Evolutionary conservation across 2,113 vertebrate genomes (phyloP), one percentile per base, ranked within the genome.

Genomic region (Lanius collurio): DNA sequence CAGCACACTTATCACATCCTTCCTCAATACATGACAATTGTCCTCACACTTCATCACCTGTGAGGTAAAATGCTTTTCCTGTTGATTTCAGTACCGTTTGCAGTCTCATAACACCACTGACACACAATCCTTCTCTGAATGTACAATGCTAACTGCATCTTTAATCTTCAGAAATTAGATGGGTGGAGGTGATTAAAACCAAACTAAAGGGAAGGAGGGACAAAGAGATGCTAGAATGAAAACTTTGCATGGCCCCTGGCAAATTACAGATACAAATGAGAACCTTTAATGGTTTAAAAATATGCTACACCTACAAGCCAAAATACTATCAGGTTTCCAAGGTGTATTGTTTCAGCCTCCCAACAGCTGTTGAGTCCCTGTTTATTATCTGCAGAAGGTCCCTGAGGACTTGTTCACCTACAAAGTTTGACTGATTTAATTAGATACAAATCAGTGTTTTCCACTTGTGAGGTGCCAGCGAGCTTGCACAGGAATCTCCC

Each of bases 371-470:
- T 62, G 50, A 53, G 9, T 50, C 39, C 55, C 27, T 55, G 31
- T 57, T 92, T 49, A 79, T 87, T 83, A 76, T 71, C 87, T 65
- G 57, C 53, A 91, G 80, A 87, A 81, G 55, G n/a, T 87, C 84
- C 69, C 92, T n/a, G 28, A 92, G 75, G 87, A 82, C 59, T 73
- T 77, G 46, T 37, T 93, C 68, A 83, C 85, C 75, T 94, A 62
- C 78, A n/a, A 76, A 91, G 35, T 85, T 70, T 55, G 70, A 69
- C 65, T 89, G n/a, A 83, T 91, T 85, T 83, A 83, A 92, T 91
- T 70, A 86, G 44, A 37, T 28, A 79, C 33, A 84, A 91, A 89
- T 52, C 80, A 81, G 47, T 31, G 42, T 83, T 93, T 84, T 83
- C 50, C 47, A 80, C 50, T 83, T 22, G 30, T 42, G 46, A 69